Evolutionary conservation across 2,113 vertebrate genomes (phyloP).

Genomic region (Zosterops pallidus): DNA sequence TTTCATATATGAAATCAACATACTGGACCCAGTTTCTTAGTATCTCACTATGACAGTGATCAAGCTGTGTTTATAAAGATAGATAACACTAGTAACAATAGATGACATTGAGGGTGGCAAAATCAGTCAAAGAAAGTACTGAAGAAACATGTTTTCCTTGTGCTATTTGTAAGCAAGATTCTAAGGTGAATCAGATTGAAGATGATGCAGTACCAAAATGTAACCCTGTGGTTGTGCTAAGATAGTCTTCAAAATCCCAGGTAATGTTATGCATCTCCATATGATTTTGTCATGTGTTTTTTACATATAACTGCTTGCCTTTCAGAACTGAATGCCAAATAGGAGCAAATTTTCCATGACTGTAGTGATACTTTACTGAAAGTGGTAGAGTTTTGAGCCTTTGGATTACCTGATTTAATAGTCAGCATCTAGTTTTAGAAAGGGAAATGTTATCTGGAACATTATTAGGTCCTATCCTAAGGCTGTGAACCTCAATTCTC

Average conservation of each 20-base stretch:
- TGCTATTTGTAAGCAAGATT: not conserved
- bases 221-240: not conserved
- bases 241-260: not conserved
- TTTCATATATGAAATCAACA: not conserved
- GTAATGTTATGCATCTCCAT: not conserved
- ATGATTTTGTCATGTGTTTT: not conserved
- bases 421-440: not conserved
- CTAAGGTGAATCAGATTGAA: not conserved
- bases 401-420: not conserved
- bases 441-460: not conserved
- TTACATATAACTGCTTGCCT: not conserved
- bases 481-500: not conserved
- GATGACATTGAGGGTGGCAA: not conserved
- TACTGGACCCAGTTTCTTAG: not conserved
- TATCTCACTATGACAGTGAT: not conserved
- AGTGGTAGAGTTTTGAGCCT: not conserved
- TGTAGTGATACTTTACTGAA: not conserved
- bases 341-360: not conserved
- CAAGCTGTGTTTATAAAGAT: not conserved
- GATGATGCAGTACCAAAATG: not conserved
- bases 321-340: not conserved
- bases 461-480: not conserved
- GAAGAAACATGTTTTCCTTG: not conserved
- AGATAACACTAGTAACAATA: not conserved
- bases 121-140: not conserved